Evolutionary conservation across 2,888 invertebrate genomes (phyloP), one percentile per base, ranked within the genome.

Genomic region (Thera obeliscata): DNA sequence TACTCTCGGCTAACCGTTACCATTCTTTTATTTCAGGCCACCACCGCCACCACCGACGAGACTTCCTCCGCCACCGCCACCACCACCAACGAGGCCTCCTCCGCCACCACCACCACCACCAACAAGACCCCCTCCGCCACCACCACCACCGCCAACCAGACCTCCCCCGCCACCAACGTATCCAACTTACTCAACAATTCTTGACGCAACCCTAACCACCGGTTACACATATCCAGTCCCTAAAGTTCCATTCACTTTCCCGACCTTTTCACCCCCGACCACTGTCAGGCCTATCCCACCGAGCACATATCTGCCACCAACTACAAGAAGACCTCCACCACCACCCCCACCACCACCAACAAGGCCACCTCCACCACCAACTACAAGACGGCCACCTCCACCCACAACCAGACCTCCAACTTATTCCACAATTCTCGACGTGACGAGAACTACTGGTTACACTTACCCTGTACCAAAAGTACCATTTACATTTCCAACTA

Each of bases 221-320:
- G 86, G 86, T 0, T 87, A 87, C 70, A 78, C 75, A n/a, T 86
- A 87, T 58, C 82, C 85, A 2, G 77, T 77, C 2, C 84, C 87
- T 2, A 74, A 67, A 65, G 67, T 79, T 6, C 72, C 78, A 3
- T 78, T 80, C 50, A 80, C 80, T 74, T 66, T 76, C 58, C 74
- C 58, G 72, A 64, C 64, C 5, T 70, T 73, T 4, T 75, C 77
- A 9, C 74, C 74, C 33, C 77, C 76, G n/a, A 74, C 70, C 0
- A 69, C 66, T 11, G 64, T 57, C 62, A 57, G 58, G 62, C 75
- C 78, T 3, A 66, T 72, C 11, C 72, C 70, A 35, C 74, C 74
- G 1, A 49, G 66, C 0, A 58, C 58, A 3, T 58, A 58, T n/a
- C 48, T 58, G 7, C 66, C 59, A 2, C 65, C 75, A 9, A 58